These are phyloP conservation scores for Nibea albiflora DNA, from an alignment of 2,113 vertebrate genomes.

Conservation along the genomic window DNA sequence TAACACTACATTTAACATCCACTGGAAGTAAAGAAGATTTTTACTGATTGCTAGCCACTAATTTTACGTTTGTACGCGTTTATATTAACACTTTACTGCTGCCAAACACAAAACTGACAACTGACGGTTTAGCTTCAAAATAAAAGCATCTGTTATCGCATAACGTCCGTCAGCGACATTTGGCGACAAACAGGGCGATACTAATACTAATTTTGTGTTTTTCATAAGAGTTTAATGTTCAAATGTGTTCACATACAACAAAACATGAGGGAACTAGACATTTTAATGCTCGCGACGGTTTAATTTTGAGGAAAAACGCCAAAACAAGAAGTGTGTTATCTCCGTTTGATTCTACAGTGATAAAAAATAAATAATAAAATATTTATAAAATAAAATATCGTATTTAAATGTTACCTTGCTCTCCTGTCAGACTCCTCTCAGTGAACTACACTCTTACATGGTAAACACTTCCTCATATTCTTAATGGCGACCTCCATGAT, in stretches of 20 bases:
- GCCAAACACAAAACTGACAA: not conserved
- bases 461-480: conserved; percentile 23
- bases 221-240: not conserved
- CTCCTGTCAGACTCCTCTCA: not conserved
- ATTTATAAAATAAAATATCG: no score
- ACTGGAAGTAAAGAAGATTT: not conserved
- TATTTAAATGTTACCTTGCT: conserved; percentile 1
- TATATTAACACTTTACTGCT: not conserved
- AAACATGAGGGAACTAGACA: not conserved
- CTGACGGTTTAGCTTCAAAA: conserved; percentile 23
- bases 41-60: not conserved
- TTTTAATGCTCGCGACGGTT: not conserved
- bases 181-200: no score
- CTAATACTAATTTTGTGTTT: not conserved
- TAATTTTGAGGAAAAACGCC: not conserved
- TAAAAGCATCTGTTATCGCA: conserved; percentile 16
- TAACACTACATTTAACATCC: no score
- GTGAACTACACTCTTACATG: not conserved
- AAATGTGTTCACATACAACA: not conserved
- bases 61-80: not conserved
- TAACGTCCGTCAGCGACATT: not conserved
- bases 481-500: not conserved
- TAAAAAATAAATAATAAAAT: not conserved
- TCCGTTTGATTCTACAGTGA: not conserved
- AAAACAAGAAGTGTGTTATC: not conserved